Evolutionary conservation across 1,140 invertebrate genomes (phyloP).

Genomic region (Zaprionus kolodkinae): DNA sequence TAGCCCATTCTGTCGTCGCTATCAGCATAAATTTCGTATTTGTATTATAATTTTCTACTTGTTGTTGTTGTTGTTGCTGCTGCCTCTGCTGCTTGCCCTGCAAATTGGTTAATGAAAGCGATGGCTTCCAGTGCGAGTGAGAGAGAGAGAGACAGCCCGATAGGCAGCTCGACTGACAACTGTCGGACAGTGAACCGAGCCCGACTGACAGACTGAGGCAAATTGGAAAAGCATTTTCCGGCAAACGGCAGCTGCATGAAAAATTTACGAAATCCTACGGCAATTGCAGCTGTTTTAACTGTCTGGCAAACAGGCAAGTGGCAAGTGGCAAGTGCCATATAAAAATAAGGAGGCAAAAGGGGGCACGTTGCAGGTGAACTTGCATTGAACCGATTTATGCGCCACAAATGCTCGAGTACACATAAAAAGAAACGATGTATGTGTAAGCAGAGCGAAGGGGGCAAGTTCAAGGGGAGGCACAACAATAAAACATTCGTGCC

Average conservation of each 20-base stretch:
- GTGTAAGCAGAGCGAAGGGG: background rate
- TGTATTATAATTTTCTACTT: constrained; percentile 74
- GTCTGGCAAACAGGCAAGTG: background rate
- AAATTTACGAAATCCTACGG: constrained; percentile 60
- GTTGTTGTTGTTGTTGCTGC: constrained; percentile 14
- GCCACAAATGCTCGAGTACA: constrained; percentile 30
- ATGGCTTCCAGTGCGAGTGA: constrained; percentile 21
- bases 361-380: constrained; percentile 39
- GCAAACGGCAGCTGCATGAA: constrained; percentile 38
- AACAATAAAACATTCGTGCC: constrained; percentile 17
- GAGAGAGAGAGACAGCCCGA: background rate
- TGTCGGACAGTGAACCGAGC: constrained; percentile 12
- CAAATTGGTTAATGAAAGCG: constrained; percentile 74
- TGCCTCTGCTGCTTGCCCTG: background rate
- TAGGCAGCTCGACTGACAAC: constrained; percentile 3
- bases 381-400: constrained; percentile 59
- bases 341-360: constrained; percentile 14
- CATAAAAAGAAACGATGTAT: constrained; percentile 47
- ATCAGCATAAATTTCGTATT: constrained; percentile 79
- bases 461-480: background rate
- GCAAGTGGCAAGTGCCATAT: background rate
- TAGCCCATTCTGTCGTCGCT: constrained; percentile 54
- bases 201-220: constrained; percentile 27
- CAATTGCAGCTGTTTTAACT: constrained; percentile 56
- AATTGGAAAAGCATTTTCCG: constrained; percentile 67